Evolutionary conservation across 2,797 vertebrate genomes (phyloP), one percentile per base, ranked within the genome.

Genomic region (Karalla daura): DNA sequence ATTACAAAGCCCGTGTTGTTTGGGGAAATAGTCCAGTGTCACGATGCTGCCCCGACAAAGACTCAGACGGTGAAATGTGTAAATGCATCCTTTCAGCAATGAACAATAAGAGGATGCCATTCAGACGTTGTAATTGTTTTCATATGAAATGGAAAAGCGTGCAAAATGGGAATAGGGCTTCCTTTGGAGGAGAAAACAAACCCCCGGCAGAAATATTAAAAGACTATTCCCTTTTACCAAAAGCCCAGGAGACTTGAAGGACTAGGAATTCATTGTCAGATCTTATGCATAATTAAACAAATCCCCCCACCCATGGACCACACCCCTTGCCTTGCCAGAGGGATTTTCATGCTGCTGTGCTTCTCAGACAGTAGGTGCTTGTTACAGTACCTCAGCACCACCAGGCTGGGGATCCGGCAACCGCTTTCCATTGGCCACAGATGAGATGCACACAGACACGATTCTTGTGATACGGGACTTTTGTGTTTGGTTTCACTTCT

Each of bases 241-340:
- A 83, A 76, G 59, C 88, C 80, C 80, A 49, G 53, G 85, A 81
- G 86, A 84, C 72, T 76, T 62, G 36, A 45, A 62, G 84, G 89
- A 86, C 91, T 92, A 80, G 47, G 67, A 83, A 88, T 86, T 84
- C 67, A 78, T 85, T 83, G 68, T 78, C 76, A 81, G 79, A 86
- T 84, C 83, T 86, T 77, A 85, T 92, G 88, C 87, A 92, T 94
- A 92, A 93, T 89, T 80, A 89, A 90, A 72, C 55, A 78, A 80
- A 81, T 40, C 82, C 51, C 43, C 69, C 58, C 41, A 36, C 63
- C 58, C 46, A 53, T 63, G 23, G 36, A 13, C 70, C 65, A 41
- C 77, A 27, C 52, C 15, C 69, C 43, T 68, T 44, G 4, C 49
- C 41, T 46, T n/a, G 65, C 84, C 68, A 13, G 32, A 75, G 77